These are phyloP conservation scores for Mugil cephalus DNA, from an alignment of 2,113 vertebrate genomes.

Conservation along the genomic window DNA sequence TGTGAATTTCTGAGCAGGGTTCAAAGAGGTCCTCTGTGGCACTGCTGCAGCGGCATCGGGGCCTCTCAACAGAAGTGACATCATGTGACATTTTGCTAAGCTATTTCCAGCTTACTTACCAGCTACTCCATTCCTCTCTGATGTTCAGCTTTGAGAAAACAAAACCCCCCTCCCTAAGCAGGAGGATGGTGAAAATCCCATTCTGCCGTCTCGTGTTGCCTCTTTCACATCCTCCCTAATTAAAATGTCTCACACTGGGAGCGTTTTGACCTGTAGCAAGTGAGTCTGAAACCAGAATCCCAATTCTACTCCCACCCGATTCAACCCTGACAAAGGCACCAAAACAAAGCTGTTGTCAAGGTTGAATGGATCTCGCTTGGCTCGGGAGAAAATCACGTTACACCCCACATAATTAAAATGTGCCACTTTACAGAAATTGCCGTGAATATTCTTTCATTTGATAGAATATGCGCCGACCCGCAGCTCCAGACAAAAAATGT, in stretches of 20 bases:
- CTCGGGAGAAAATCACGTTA: slow-evolving; percentile 8
- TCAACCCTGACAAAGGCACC: slow-evolving; percentile 26
- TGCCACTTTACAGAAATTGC: slow-evolving; percentile 9
- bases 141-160: slow-evolving; percentile 45
- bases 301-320: slow-evolving; percentile 26
- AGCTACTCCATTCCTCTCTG: slow-evolving; percentile 18
- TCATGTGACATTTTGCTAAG: slow-evolving; percentile 41
- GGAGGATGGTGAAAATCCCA: slow-evolving; percentile 24
- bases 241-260: slow-evolving; percentile 63
- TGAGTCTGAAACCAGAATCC: slow-evolving; percentile 36
- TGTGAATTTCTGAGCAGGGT: slow-evolving; percentile 40
- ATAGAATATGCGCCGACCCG: too few relatives aligned
- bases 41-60: slow-evolving; percentile 54
- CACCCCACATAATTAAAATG: slow-evolving; percentile 36
- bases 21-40: slow-evolving; percentile 49
- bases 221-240: slow-evolving; percentile 59
- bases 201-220: slow-evolving; percentile 21
- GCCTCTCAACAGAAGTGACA: slow-evolving; percentile 51
- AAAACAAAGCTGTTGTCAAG: slow-evolving; percentile 8
- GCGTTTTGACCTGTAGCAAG: slow-evolving; percentile 46
- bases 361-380: slow-evolving; percentile 25
- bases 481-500: slow-evolving; percentile 52
- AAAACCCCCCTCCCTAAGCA: slow-evolving; percentile 21
- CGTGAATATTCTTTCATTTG: not conserved
- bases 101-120: slow-evolving; percentile 39